Evolutionary conservation across 2,888 invertebrate species (phyloP).

Genomic region (Encarsia formosa): DNA sequence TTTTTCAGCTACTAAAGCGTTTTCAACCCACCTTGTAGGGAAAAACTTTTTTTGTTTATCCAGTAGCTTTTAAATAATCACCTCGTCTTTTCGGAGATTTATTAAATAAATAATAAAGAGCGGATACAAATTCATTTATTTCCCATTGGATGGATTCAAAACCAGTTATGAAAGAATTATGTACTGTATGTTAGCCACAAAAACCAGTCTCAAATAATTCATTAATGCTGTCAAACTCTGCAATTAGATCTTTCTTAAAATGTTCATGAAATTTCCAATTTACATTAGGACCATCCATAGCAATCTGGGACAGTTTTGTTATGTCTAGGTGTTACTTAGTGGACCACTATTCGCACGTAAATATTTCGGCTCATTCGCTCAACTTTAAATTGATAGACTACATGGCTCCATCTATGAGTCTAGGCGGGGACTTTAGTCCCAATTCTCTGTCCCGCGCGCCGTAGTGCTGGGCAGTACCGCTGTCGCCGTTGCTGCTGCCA

Average conservation of each 20-base stretch:
- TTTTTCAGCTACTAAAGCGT: neutral
- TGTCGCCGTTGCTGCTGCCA: too few species aligned
- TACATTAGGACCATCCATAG: slow-evolving; percentile 9
- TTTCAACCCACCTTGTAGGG: neutral
- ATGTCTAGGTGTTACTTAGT: too few species aligned
- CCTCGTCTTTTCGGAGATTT: neutral
- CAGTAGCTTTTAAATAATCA: neutral
- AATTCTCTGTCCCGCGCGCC: too few species aligned
- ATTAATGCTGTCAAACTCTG: neutral
- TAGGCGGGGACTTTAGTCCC: too few species aligned
- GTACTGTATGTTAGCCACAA: slow-evolving; percentile 1
- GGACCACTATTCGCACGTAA: too few species aligned
- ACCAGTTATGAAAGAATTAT: slow-evolving; percentile 4
- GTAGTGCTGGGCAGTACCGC: too few species aligned
- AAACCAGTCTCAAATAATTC: neutral
- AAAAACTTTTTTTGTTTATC: slow-evolving; percentile 1
- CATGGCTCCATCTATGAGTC: too few species aligned
- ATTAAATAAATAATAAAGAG: slow-evolving; percentile 6
- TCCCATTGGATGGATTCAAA: slow-evolving; percentile 3
- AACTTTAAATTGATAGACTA: too few species aligned
- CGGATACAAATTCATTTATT: neutral
- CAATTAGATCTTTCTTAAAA: slow-evolving; percentile 1
- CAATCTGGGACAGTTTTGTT: slow-evolving; percentile 1
- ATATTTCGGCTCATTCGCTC: too few species aligned
- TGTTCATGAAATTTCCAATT: slow-evolving; percentile 1